A percentile compares a stretch with the other conserved stretches of the same genome.
Evolutionary conservation across 2,113 vertebrate species (phyloP).

Genomic region (Panthera leo): DNA sequence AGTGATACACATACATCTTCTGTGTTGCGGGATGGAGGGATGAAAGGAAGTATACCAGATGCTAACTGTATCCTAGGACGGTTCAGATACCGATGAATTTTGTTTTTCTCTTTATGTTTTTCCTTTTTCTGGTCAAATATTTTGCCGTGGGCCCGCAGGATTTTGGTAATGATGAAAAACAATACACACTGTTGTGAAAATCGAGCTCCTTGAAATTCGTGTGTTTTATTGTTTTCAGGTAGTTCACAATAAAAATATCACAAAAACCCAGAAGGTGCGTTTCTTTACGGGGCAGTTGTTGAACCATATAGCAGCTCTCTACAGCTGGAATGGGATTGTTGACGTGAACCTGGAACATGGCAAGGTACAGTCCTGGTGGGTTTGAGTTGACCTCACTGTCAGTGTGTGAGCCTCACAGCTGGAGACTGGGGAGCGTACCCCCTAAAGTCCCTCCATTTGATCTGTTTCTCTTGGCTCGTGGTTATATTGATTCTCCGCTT

Average conservation of each 20-base stretch:
- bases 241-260: slow-evolving; percentile 91
- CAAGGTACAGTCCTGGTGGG: slow-evolving; percentile 77
- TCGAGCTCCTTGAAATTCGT: background rate
- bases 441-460: background rate
- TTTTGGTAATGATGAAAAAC: background rate
- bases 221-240: slow-evolving; percentile 84
- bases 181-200: background rate
- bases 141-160: background rate
- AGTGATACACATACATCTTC: rapidly evolving
- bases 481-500: background rate
- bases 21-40: background rate
- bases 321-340: slow-evolving; percentile 93
- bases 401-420: too few species aligned
- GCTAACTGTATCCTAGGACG: too few species aligned
- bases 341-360: slow-evolving; percentile 86
- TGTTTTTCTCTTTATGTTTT: background rate
- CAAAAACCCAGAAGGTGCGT: slow-evolving; percentile 96
- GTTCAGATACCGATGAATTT: background rate
- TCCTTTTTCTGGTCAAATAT: background rate
- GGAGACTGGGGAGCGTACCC: background rate
- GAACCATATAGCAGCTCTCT: slow-evolving; percentile 91
- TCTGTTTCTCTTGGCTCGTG: background rate
- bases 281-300: slow-evolving; percentile 92
- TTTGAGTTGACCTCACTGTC: background rate
- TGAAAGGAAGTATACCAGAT: background rate